Evolutionary conservation across 2,113 vertebrate genomes (phyloP), one percentile per base, ranked within the genome.

Genomic region (Callithrix jacchus): DNA sequence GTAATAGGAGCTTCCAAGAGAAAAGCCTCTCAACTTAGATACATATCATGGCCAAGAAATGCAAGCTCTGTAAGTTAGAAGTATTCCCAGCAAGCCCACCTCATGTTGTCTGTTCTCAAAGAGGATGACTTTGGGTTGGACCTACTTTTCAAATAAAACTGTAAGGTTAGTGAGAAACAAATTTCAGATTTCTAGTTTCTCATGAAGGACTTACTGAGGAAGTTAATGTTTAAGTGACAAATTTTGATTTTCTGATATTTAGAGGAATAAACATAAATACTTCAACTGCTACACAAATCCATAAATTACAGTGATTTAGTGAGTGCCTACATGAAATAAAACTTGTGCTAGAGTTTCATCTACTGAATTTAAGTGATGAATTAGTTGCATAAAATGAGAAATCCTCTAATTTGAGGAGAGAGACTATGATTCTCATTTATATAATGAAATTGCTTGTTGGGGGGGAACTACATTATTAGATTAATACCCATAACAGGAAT

Each of bases 201-300:
- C 54, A 9, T 11, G 45, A 89, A 8, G 23, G 17, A 66, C 76
- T 73, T 40, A 49, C 7, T 64, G 16, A 83, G 37, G 20, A 71
- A 61, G 49, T 4, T 61, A 2, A 94, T 42, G n/a, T 30, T 68
- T 94, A 77, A 47, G 30, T 40, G 42, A 73, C 40, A 88, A 82
- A 52, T 74, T 89, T n/a, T 95, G 18, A 87, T 79, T 47, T 93
- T 92, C 35, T 79, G 23, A 58, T 54, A 96, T 86, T 82, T 70
- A 89, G 32, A 3, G 14, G 95, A 93, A 87, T 49, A 68, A 85
- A 93, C 12, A 64, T 56, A 82, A 84, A 32, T 52, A 25, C 6
- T 73, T 91, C 8, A 20, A n/a, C 0, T 1, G 13, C 21, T 45
- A 35, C 8, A 37, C 27, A 91, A 80, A 74, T 56, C 18, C 32